Evolutionary conservation across 2,888 invertebrate genomes (phyloP).

Genomic region (Meta bourneti): DNA sequence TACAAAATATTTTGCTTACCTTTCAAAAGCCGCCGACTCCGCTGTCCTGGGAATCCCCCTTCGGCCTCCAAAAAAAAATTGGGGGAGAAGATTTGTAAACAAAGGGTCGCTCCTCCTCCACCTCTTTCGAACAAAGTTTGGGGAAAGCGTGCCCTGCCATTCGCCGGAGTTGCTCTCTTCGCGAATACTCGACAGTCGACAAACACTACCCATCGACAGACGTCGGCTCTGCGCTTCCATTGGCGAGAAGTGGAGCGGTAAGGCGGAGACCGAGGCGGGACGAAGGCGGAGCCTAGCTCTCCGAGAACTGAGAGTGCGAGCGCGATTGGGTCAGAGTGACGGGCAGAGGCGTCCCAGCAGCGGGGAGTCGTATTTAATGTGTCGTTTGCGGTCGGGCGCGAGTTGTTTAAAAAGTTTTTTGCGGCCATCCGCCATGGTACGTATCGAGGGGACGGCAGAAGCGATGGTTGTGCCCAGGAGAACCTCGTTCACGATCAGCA

Average conservation of each 20-base stretch:
- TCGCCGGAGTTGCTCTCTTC: conserved; percentile 44
- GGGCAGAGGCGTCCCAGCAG: conserved; percentile 3
- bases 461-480: conserved; percentile 68
- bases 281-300: background rate
- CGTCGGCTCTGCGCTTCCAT: conserved; percentile 5
- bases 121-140: conserved; percentile 34
- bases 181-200: conserved; percentile 29
- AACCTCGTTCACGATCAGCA: conserved; percentile 77
- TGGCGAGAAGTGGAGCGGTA: conserved; percentile 51
- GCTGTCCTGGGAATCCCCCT: background rate
- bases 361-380: conserved; percentile 70
- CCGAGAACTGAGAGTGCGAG: conserved; percentile 1
- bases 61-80: background rate
- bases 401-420: conserved; percentile 60
- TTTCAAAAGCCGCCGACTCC: background rate
- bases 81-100: conserved; percentile 47
- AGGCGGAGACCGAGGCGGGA: conserved; percentile 29
- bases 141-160: conserved; percentile 34
- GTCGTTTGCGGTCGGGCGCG: conserved; percentile 67
- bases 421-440: conserved; percentile 62
- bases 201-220: background rate
- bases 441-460: conserved; percentile 69
- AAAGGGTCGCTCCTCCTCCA: conserved; percentile 36
- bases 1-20: conserved; percentile 25
- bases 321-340: conserved; percentile 40